Evolutionary conservation across 1,140 invertebrate genomes (phyloP), one percentile per base, ranked within the genome.

Genomic region (Drosophila sp.): DNA sequence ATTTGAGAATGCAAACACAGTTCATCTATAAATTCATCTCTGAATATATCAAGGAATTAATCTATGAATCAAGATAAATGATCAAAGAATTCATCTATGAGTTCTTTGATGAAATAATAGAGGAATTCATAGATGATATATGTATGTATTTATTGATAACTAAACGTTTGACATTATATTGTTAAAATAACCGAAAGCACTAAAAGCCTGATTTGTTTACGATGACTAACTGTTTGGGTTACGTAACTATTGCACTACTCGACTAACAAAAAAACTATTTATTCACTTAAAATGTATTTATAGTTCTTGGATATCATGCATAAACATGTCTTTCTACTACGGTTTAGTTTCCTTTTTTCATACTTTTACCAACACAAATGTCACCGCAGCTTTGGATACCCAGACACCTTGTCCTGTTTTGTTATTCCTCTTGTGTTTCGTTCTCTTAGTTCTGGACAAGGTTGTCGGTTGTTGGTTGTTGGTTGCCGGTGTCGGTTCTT

Each of bases 301-400:
- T 47, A 47, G 44, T 47, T 23, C 5, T 8, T 47, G 6, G 10
- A 10, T 27, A 50, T 50, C 23, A 27, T 50, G 44, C 44, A 50
- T 50, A 50, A 50, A 50, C 23, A 50, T 50, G 38, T 33, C 29
- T 58, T 23, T 25, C 4, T 54, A 25, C 35, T 30, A 0, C 30
- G 2, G 4, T 2, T 56, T 23, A 27, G 44, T 10, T 50, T 27
- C 17, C 6, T 47, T 23, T 44, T 47, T 47, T 17, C 23, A 25
- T 66, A 27, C 56, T 57, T 66, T 66, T 47, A 66, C 30, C 66
- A 27, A 25, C 40, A 60, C 63, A 67, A 66, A 70, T 71, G 65
- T 63, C 47, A 44, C 70, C 54, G 66, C 44, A 50, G 25, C 44
- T 50, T 50, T 50, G 27, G 44, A 10, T 50, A 25, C 44, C 25